phyloP scores from a whole-genome alignment of 2,797 vertebrate species.

The Thripadectes ignobilis region DNA sequence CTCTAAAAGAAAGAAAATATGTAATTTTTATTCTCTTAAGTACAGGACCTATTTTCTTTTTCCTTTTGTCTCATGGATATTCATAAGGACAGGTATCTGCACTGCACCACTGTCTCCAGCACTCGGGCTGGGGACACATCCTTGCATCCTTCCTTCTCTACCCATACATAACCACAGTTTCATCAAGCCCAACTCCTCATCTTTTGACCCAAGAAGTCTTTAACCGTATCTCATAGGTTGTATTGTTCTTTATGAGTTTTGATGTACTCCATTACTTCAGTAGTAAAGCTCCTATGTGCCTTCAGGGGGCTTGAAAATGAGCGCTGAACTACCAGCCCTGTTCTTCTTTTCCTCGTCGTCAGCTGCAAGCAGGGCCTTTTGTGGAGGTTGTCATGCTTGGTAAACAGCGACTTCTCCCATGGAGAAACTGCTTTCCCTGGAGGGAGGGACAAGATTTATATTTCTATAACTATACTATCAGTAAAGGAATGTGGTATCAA shows the following conservation, averaged over 20 bases:
- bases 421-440: neutral
- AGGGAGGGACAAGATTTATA: neutral
- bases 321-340: neutral
- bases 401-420: accelerated
- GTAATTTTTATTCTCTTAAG: neutral
- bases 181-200: neutral
- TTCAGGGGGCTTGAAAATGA: neutral
- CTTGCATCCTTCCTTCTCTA: neutral
- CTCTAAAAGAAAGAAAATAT: neutral
- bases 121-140: accelerated
- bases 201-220: neutral
- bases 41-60: neutral
- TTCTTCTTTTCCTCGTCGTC: neutral
- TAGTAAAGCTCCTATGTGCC: neutral
- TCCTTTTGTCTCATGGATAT: neutral
- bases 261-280: neutral
- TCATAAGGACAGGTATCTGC: accelerated
- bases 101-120: accelerated
- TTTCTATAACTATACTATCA: neutral
- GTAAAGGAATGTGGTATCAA: neutral
- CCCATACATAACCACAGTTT: neutral
- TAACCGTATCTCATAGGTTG: neutral
- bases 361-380: neutral
- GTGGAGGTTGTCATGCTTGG: neutral
- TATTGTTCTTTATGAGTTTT: neutral